Evolutionary conservation across 2,113 vertebrate species (phyloP), one percentile per base, ranked within the genome.

Genomic region (Aviceda subcristata): DNA sequence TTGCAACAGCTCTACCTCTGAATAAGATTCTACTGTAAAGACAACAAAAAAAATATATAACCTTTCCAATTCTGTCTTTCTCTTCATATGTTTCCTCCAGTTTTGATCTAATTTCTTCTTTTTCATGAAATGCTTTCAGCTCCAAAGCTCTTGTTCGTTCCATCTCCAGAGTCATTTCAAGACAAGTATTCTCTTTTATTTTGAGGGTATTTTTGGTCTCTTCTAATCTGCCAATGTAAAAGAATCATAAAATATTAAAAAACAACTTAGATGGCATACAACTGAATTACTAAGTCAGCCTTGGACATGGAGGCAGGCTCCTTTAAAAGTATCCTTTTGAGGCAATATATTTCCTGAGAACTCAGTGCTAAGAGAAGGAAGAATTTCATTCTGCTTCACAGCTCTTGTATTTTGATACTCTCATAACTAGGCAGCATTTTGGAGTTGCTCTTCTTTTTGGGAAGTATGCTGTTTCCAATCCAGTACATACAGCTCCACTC

Each of bases 91-190:
- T 92, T 75, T 98, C 97, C 56, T 99, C 98, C 63, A 99, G 92
- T 93, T 98, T 98, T 74, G 98, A 98, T 73, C 98, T 97, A 45
- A 98, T 97, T 43, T 98, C 96, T 84, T 98, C 98, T 95, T 98
- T 99, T 60, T 99, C 98, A 62, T 97, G 51, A 90, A 98, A 99
- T 8, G 98, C 97, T 97, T 98, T 98, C 8, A 96, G 92, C 81
- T 99, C 98, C 92, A 98, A 93, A 75, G 81, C 95, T 91, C 97
- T 97, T 60, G 97, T 98, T 50, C 98, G 94, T 63, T 98, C 94
- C 20, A 98, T 86, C 78, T 98, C 98, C 76, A 97, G 96, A 6
- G 68, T 86, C 51, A 98, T 96, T 63, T 92, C 95, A 30, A 59
- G 72, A 67, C 92, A 96, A 41, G 73, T 63, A 3, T 56, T 56